Evolutionary conservation across 2,888 invertebrate species (phyloP).

Genomic region (Temnothorax rugatulus): DNA sequence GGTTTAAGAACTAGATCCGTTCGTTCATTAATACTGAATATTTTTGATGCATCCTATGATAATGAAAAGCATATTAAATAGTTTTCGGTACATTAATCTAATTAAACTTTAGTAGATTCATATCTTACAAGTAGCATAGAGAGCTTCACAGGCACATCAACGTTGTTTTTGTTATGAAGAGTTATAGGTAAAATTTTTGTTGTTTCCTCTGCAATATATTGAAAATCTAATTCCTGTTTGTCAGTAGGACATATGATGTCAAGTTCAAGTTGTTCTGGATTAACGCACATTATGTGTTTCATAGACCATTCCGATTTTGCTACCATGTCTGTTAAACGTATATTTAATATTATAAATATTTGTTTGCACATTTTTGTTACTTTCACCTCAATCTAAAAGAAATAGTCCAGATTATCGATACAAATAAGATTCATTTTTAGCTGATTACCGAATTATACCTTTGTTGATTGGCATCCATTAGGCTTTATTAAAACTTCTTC

Average conservation of each 20-base stretch:
- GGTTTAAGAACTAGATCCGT: slow-evolving; percentile 59
- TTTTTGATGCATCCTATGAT: slow-evolving; percentile 71
- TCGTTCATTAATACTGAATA: slow-evolving; percentile 76
- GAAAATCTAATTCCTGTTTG: slow-evolving; percentile 77
- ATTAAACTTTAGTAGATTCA: not conserved
- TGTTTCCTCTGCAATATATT: slow-evolving; percentile 74
- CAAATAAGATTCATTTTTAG: not conserved
- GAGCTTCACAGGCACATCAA: slow-evolving; percentile 78
- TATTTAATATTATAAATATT: slow-evolving; percentile 78
- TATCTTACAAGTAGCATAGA: slow-evolving; percentile 77
- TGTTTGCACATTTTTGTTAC: slow-evolving; percentile 79
- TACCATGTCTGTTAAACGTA: slow-evolving; percentile 82
- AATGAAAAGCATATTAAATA: not conserved
- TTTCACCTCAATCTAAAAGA: slow-evolving; percentile 80
- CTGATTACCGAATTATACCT: slow-evolving; percentile 69
- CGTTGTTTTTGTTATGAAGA: slow-evolving; percentile 81
- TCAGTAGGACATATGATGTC: slow-evolving; percentile 73
- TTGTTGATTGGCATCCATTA: slow-evolving; percentile 76
- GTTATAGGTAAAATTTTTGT: slow-evolving; percentile 75
- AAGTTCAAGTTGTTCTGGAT: slow-evolving; percentile 81
- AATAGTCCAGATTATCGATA: not conserved
- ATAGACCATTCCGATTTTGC: slow-evolving; percentile 79
- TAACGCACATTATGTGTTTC: slow-evolving; percentile 82
- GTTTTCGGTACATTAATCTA: not conserved
- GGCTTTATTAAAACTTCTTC: slow-evolving; percentile 81